phyloP scores from a whole-genome alignment of 2,113 vertebrate genomes.

The Sciurus niger region DNA sequence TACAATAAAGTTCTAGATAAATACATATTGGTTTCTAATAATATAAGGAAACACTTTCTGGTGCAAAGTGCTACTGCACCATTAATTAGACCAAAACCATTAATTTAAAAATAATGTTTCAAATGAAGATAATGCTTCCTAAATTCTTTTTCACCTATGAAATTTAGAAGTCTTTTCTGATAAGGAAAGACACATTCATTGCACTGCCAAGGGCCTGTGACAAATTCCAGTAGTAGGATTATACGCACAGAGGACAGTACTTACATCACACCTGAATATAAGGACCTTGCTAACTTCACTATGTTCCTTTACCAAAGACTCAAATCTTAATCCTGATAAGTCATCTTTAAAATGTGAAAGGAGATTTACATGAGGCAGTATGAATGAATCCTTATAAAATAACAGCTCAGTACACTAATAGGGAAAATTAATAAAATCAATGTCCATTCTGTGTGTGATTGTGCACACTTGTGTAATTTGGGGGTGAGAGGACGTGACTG shows the following conservation, averaged over 20 bases:
- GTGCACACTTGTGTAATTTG: background rate
- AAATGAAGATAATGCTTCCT: slow-evolving; percentile 76
- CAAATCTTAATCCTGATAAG: background rate
- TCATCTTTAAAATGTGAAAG: background rate
- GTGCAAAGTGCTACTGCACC: slow-evolving; percentile 39
- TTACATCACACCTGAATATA: background rate
- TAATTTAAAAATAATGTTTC: slow-evolving; percentile 77
- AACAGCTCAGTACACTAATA: background rate
- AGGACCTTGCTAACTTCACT: background rate
- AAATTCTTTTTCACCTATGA: slow-evolving; percentile 75
- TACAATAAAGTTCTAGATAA: slow-evolving; percentile 33
- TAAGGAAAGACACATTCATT: slow-evolving; percentile 5
- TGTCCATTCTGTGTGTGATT: background rate
- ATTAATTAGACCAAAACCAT: slow-evolving; percentile 73
- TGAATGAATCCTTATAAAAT: background rate
- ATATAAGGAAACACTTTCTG: slow-evolving; percentile 56
- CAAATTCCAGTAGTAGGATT: background rate
- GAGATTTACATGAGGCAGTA: background rate
- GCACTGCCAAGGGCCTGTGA: background rate
- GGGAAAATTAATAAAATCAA: slow-evolving; percentile 16
- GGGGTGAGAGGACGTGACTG: background rate
- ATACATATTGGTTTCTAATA: slow-evolving; percentile 47
- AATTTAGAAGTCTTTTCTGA: slow-evolving; percentile 58
- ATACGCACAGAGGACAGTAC: background rate
- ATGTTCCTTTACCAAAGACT: background rate